Percentiles rank a stretch among this genome's conserved stretches.
These are phyloP conservation scores for Pseudorectes ferrugineus DNA, from an alignment of 2,113 vertebrate genomes.

Conservation along the genomic window DNA sequence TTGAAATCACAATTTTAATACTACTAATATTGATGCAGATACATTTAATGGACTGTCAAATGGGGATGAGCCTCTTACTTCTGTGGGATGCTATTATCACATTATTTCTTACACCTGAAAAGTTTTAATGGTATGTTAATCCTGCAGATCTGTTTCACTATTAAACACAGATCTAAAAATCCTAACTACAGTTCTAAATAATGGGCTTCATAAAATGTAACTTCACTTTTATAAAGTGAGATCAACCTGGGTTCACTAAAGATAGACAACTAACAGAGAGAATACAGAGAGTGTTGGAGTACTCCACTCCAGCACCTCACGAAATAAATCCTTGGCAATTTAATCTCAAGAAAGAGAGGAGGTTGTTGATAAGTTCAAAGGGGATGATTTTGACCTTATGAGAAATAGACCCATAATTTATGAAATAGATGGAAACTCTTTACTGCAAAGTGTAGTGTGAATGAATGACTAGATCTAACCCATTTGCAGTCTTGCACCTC, in stretches of 20 bases:
- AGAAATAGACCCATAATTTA: background rate
- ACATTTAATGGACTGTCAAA: constrained; percentile 14
- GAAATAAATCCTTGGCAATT: background rate
- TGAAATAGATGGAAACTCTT: background rate
- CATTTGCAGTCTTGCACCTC: background rate
- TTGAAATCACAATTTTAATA: background rate
- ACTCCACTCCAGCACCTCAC: background rate
- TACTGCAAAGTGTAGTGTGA: background rate
- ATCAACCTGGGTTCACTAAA: background rate
- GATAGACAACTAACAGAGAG: background rate
- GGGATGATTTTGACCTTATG: background rate
- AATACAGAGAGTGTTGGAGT: background rate
- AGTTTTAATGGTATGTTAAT: constrained; percentile 18
- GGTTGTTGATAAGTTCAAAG: background rate
- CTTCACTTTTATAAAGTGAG: background rate
- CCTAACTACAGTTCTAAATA: background rate
- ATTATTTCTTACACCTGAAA: background rate
- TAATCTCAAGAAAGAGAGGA: background rate
- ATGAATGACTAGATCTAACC: background rate
- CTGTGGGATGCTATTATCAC: background rate
- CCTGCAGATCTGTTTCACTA: background rate
- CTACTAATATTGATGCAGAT: background rate
- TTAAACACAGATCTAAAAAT: background rate
- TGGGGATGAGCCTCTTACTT: background rate
- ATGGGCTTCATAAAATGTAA: background rate